Base-by-base conservation (phyloP, 1,140 invertebrate genomes). In the Probaryconus sp. region DNA sequence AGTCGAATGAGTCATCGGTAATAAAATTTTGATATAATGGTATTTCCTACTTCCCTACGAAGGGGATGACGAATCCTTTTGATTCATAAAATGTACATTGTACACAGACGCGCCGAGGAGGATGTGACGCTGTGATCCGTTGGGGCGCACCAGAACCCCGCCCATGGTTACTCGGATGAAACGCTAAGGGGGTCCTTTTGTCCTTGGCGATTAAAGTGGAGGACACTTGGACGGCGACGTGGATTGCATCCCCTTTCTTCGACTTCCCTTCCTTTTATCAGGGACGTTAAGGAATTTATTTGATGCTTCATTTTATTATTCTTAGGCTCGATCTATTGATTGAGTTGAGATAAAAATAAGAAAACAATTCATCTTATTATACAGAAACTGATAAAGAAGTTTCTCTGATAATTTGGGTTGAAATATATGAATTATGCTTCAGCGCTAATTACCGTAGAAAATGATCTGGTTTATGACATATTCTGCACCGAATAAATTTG, bases 221-320 rank as follows among this genome's bases (percentile, higher is more conserved):
- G 60, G 48, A 37, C 38, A 10, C 40, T 45, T 14, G 40, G 9
- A 60, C 17, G 14, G 37, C 10, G 21, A 42, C 16, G 55, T 56
- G 51, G 51, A 60, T 63, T 56, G 48, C 42, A 30, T 38, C 38
- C 21, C 37, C 37, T 35, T 43, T 31, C 35, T 38, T 1, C 38
- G 20, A 47, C 38, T 53, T 47, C 47, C 55, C 31, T 70, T 60
- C 43, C 53, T 35, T 35, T 53, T 45, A 38, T 58, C 26, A 48
- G 40, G 33, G 56, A 70, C 68, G 51, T 51, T 24, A 48, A 72
- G 30, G 51, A 64, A 58, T 64, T 31, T n/a, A n/a, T n/a, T n/a
- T n/a, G n/a, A n/a, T n/a, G n/a, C n/a, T n/a, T n/a, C n/a, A n/a
- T n/a, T n/a, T n/a, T n/a, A n/a, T n/a, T n/a, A n/a, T n/a, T n/a